Conservation (phyloP, 2,113 vertebrate genomes). For the Ammodytes marinus region DNA sequence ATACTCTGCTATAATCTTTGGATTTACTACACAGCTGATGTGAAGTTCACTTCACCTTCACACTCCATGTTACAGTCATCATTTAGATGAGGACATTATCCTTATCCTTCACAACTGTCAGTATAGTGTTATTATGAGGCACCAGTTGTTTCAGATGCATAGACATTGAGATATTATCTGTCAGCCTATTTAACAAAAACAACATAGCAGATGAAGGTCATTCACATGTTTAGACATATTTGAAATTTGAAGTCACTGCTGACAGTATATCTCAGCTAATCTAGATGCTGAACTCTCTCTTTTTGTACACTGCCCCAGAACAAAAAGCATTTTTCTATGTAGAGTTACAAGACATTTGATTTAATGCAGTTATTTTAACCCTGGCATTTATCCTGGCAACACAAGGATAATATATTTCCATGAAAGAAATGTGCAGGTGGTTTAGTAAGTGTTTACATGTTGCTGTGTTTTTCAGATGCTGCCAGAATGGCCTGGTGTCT, state of each 20-base stretch:
- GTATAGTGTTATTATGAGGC: too few relatives aligned
- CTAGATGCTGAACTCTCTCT: too few relatives aligned
- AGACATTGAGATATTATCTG: too few relatives aligned
- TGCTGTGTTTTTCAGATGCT: conserved; percentile 87
- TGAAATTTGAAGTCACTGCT: too few relatives aligned
- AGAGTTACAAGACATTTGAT: neutral
- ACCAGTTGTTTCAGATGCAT: too few relatives aligned
- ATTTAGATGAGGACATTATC: neutral
- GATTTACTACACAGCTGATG: neutral
- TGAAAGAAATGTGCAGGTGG: neutral
- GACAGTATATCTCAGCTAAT: too few relatives aligned
- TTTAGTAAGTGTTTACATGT: neutral
- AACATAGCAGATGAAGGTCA: too few relatives aligned
- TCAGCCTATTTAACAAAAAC: too few relatives aligned
- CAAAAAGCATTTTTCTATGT: neutral
- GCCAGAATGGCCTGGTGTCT: conserved; percentile 95
- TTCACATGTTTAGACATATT: too few relatives aligned
- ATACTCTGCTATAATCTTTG: neutral
- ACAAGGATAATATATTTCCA: neutral
- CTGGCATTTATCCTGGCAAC: neutral
- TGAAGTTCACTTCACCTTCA: neutral
- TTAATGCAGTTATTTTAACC: neutral
- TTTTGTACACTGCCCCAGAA: too few relatives aligned
- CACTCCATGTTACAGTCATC: neutral
- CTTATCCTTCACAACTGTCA: too few relatives aligned